Evolutionary conservation across 2,888 invertebrate genomes (phyloP), one percentile per base, ranked within the genome.

Genomic region (Agriotes lineatus): DNA sequence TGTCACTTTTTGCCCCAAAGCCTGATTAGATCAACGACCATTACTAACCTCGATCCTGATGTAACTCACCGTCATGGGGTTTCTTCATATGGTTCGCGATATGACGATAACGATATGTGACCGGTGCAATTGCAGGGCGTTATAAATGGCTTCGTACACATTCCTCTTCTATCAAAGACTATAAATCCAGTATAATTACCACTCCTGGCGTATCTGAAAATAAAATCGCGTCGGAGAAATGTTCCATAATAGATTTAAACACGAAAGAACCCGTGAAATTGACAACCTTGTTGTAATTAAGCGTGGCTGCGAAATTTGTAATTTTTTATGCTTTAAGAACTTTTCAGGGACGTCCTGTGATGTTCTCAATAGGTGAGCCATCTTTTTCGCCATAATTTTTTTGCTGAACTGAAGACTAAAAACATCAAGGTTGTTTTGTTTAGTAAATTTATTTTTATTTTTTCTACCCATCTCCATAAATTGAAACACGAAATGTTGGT

Each of bases 181-280:
- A 66, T 66, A 66, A 66, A 66, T 66, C 59, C 59, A 19, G 42
- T 52, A 66, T 66, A 66, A 66, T 59, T 44, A 66, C 66, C 58
- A 58, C 57, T 39, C 20, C 52, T 16, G 30, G 12, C 52, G 22
- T 59, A 66, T 56, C 54, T 42, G 63, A 25, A 54, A 52, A 63
- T 63, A 52, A 63, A 63, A 56, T 63, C 63, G 56, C 33, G 44
- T 18, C 44, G 42, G 20, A 30, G 50, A 62, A 50, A 52, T 52
- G 14, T 52, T 52, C 39, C 39, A 37, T 56, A 39, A 56, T 39
- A 56, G 33, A 56, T 22, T 1, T 12, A 48, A n/a, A 9, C 20
- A 2, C n/a, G 25, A 48, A 25, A 22, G 22, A 48, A 48, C n/a
- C 22, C 25, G 48, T 48, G 48, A 48, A 48, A 44, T 20, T 44